Evolutionary conservation across 2,797 vertebrate species (phyloP), one percentile per base, ranked within the genome.

Genomic region (Helostoma temminkii): DNA sequence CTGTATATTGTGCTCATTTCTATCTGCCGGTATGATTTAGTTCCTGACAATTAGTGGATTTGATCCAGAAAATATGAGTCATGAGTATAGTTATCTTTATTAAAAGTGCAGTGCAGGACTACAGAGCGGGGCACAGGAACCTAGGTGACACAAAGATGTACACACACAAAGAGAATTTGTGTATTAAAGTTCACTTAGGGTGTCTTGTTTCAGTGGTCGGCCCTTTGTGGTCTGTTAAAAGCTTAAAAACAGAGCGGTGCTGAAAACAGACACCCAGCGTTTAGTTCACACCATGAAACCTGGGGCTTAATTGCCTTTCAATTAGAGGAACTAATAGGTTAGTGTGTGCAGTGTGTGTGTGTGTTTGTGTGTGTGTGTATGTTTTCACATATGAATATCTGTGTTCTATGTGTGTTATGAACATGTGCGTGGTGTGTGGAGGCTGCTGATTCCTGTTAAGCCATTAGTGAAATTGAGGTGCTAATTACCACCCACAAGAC

Each of bases 301-400:
- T 82, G 89, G 92, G 68, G 83, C 88, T 90, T 92, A 94, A 94
- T 93, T 90, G 92, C 80, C 91, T 86, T 93, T 94, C 91, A 93
- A 92, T 94, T 93, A 94, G 87, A 83, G 74, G 84, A 81, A 88
- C 85, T 93, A 91, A 93, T 89, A 89, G 85, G 78, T n/a, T n/a
- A n/a, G n/a, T n/a, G n/a, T 56, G 46, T 41, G 26, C 49, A 52
- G 65, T 46, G 45, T 66, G 34, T 53, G 66, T 65, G 73, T 75
- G 39, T 62, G 24, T 73, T 47, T 37, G 63, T 36, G 72, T 41
- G 72, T 39, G 46, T 53, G 68, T 50, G 32, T 46, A n/a, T 55
- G 34, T 39, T 2, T 22, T 24, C 39, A 22, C 16, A 9, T 5
- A 11, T 37, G 42, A 30, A n/a, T 41, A 9, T 50, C 16, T 34